Percentiles rank a stretch among this genome's conserved stretches.
Conservation (phyloP, 2,797 vertebrate genomes). For the Allobates femoralis region DNA sequence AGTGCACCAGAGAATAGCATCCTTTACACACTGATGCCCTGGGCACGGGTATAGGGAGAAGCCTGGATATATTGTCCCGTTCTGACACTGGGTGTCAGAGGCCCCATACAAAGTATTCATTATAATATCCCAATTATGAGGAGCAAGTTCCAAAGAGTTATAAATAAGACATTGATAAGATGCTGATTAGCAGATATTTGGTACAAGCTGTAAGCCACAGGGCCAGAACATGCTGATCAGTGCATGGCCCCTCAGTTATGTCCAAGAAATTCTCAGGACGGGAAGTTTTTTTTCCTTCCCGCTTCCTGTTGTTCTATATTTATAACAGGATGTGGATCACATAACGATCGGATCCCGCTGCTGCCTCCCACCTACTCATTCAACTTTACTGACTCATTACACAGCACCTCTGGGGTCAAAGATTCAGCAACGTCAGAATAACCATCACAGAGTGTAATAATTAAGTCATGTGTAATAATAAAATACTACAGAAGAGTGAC, state of each 20-base stretch:
- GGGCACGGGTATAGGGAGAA: too few species aligned
- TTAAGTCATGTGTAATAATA: neutral
- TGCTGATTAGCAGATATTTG: too few species aligned
- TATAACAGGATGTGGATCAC: conserved; percentile 66
- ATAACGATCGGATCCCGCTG: conserved; percentile 41
- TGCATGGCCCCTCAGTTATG: neutral
- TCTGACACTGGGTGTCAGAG: too few species aligned
- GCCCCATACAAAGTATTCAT: too few species aligned
- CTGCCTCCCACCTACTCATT: neutral
- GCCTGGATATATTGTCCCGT: too few species aligned
- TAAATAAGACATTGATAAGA: neutral
- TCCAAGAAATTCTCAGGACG: conserved; percentile 65
- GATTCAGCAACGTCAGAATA: neutral
- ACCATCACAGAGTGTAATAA: neutral
- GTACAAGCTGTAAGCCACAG: neutral
- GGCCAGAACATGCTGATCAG: neutral
- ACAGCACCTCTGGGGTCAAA: neutral
- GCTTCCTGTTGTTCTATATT: conserved; percentile 66
- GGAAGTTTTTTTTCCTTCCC: conserved; percentile 54
- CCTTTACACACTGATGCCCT: neutral
- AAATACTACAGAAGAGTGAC: neutral
- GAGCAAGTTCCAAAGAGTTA: too few species aligned
- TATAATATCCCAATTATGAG: too few species aligned
- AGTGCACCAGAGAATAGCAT: too few species aligned
- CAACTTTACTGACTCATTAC: conserved; percentile 8